phyloP scores from a whole-genome alignment of 2,113 vertebrate species.

The Cervus canadensis region DNA sequence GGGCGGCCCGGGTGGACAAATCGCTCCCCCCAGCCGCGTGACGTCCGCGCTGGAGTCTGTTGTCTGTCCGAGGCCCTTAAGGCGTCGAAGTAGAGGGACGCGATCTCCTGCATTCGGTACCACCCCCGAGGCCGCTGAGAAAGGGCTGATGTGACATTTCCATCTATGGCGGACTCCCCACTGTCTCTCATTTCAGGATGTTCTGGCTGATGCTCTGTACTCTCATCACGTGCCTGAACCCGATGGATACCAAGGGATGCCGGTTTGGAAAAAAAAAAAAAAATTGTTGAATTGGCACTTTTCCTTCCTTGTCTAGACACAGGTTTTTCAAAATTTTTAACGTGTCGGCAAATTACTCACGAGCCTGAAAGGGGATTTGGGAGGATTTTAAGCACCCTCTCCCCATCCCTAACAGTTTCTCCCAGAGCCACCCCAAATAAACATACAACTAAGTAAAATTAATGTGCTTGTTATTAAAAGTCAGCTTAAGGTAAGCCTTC shows the following conservation, averaged over 20 bases:
- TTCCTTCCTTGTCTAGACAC: no score
- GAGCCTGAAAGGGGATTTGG: no score
- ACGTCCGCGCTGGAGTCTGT: fast-evolving
- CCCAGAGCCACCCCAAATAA: no score
- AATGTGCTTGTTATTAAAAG: no score
- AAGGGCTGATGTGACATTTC: background rate
- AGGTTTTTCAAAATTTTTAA: no score
- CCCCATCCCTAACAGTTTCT: no score
- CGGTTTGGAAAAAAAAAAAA: background rate
- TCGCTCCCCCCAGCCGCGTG: fast-evolving
- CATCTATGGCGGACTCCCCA: background rate
- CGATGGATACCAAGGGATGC: background rate
- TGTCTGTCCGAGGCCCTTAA: no score
- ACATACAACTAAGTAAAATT: no score
- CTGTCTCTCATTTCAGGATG: background rate
- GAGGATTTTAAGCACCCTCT: no score
- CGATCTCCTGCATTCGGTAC: background rate
- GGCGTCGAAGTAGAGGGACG: background rate
- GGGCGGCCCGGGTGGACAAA: fast-evolving
- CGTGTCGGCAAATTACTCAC: no score
- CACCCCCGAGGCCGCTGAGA: background rate
- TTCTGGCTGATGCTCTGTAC: background rate
- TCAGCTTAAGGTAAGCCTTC: no score
- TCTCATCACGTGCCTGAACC: background rate
- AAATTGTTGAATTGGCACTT: no score